Percentiles rank a stretch among this genome's conserved stretches.
Evolutionary conservation across 2,113 vertebrate genomes (phyloP).

Genomic region (Burhinus oedicnemus): DNA sequence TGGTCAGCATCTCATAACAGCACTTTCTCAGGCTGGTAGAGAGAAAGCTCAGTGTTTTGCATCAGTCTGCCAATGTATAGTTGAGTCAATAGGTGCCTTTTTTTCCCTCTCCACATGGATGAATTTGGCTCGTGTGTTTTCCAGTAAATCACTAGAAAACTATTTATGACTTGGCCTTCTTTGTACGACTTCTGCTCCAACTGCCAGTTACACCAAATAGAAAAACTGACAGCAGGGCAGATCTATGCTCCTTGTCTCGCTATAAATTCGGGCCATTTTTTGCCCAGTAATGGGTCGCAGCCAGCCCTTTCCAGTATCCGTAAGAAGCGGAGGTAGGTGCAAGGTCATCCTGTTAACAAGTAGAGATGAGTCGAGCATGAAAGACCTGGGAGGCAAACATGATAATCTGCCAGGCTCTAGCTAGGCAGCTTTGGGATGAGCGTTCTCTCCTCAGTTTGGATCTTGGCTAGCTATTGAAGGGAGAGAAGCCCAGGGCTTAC

Average conservation of each 20-base stretch:
- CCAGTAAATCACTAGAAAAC: conserved; percentile 34
- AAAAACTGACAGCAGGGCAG: conserved; percentile 10
- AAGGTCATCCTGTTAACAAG: not conserved
- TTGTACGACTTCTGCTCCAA: not conserved
- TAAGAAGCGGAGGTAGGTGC: not conserved
- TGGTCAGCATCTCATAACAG: not conserved
- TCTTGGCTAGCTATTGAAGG: not conserved
- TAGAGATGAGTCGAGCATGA: not conserved
- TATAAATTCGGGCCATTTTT: not conserved
- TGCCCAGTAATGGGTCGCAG: not conserved
- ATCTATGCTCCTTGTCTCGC: not conserved
- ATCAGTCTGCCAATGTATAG: not conserved
- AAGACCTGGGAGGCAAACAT: not conserved
- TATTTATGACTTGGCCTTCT: conserved; percentile 46
- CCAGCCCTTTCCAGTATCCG: not conserved
- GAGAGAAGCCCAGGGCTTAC: not conserved
- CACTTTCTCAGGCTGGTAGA: not conserved
- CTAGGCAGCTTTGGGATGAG: not conserved
- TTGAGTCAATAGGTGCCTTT: not conserved
- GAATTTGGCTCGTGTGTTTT: conserved; percentile 13
- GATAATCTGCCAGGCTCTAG: not conserved
- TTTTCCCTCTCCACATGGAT: not conserved
- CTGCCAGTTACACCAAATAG: conserved; percentile 1
- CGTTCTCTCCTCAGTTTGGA: not conserved
- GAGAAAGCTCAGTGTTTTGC: not conserved